Percentiles rank a stretch among this genome's conserved stretches.
Evolutionary conservation across 1,140 invertebrate species (phyloP).

Genomic region (Neuroterus valhalla): DNA sequence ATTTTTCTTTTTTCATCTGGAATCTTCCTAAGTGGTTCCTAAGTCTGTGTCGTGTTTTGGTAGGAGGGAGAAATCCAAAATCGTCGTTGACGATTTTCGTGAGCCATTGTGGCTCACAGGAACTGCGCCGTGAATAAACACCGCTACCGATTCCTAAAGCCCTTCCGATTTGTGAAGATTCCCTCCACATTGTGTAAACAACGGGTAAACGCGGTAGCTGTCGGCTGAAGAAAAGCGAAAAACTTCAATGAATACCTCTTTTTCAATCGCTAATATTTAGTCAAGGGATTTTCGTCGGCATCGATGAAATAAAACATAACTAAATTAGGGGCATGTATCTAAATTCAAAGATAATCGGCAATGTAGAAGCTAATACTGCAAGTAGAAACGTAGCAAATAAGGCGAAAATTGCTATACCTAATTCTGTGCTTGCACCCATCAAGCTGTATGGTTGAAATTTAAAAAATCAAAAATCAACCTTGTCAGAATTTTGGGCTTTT

Average conservation of each 20-base stretch:
- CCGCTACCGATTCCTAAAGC: not conserved
- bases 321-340: not conserved
- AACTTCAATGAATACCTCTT: slow-evolving; percentile 1
- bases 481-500: no score
- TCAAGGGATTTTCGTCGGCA: not conserved
- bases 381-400: no score
- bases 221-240: slow-evolving; percentile 5
- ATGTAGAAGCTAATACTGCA: no score
- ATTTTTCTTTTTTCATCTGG: slow-evolving; percentile 11
- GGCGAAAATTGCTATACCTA: no score
- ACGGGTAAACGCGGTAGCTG: slow-evolving; percentile 11
- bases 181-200: slow-evolving; percentile 2
- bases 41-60: slow-evolving; percentile 10
- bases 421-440: no score
- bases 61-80: slow-evolving; percentile 19
- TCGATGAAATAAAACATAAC: not conserved
- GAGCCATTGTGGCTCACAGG: slow-evolving; percentile 3
- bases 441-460: no score
- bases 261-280: slow-evolving; percentile 11
- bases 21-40: not conserved
- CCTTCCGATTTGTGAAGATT: not conserved
- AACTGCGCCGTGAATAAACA: slow-evolving; percentile 9
- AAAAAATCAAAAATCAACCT: no score
- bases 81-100: slow-evolving; percentile 12
- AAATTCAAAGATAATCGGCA: no score